Base-by-base conservation (phyloP, 2,888 invertebrate species). In the Spatulosminthurus flaviceps region DNA sequence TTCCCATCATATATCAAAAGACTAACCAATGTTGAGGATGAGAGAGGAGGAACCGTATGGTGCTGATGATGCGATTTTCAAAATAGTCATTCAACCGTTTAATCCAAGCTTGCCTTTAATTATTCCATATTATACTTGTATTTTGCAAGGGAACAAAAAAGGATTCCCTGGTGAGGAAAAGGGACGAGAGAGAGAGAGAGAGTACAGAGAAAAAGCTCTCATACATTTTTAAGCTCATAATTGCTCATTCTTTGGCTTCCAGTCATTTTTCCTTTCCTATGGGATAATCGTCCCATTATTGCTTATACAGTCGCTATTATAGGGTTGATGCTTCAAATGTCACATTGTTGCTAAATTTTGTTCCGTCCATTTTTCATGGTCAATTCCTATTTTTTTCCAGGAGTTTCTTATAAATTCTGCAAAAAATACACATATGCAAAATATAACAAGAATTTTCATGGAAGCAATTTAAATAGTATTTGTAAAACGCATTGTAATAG, bases 41-140 rank as follows among this genome's bases (percentile, higher is more conserved):
- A n/a, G n/a, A 11, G 51, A 13, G 51, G n/a, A 19, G 51, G 51
- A 51, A n/a, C 51, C 51, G 51, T 51, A 51, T 51, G 51, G 51
- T 34, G 70, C 22, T 41, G 42, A 70, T 70, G 70, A 41, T 29
- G 72, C 22, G 43, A 51, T 26, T 21, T 72, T 72, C 43, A 43
- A n/a, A 51, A 51, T 51, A 72, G 41, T 72, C 43, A 51, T 16
- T 72, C 26, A 26, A 19, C 26, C 72, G 51, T 24, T 72, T 51
- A 72, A 72, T 72, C 7, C 24, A 51, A 42, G 72, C 28, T 43
- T 72, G 72, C 43, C 26, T 72, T 28, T 72, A 72, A 72, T 72
- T 72, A 72, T 43, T 26, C 28, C 51, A 26, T 51, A 72, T 51
- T 72, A 72, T 72, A n/a, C n/a, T n/a, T n/a, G n/a, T n/a, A n/a